These are phyloP conservation scores for Silurus aristotelis DNA, from an alignment of 2,797 vertebrate genomes.

Conservation along the genomic window DNA sequence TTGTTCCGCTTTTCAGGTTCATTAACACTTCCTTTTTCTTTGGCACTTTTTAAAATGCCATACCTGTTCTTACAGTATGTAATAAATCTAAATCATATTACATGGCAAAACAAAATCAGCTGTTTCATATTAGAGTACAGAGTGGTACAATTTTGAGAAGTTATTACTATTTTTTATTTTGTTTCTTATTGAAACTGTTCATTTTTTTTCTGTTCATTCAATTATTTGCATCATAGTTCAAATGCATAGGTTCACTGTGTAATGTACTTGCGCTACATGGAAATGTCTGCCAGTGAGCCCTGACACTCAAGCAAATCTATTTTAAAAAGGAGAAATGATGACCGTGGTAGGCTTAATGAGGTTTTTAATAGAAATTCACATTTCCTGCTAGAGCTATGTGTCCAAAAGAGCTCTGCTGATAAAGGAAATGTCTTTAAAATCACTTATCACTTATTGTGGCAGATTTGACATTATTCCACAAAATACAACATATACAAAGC, in stretches of 20 bases:
- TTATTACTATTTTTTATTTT: neutral
- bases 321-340: conserved; percentile 8
- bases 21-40: neutral
- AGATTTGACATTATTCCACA: neutral
- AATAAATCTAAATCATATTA: neutral
- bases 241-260: neutral
- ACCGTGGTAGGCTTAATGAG: neutral
- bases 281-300: neutral
- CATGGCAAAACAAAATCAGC: neutral
- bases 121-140: neutral
- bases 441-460: too few species aligned
- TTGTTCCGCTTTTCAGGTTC: neutral
- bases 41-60: neutral
- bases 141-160: neutral
- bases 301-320: neutral
- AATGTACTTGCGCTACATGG: neutral
- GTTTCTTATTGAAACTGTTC: neutral
- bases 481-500: too few species aligned
- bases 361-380: neutral
- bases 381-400: neutral
- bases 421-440: neutral
- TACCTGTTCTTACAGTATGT: neutral
- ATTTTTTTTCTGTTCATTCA: neutral
- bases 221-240: too few species aligned
- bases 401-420: neutral